Evolutionary conservation across 2,888 invertebrate species (phyloP), one percentile per base, ranked within the genome.

Genomic region (Itoplectis maculator): DNA sequence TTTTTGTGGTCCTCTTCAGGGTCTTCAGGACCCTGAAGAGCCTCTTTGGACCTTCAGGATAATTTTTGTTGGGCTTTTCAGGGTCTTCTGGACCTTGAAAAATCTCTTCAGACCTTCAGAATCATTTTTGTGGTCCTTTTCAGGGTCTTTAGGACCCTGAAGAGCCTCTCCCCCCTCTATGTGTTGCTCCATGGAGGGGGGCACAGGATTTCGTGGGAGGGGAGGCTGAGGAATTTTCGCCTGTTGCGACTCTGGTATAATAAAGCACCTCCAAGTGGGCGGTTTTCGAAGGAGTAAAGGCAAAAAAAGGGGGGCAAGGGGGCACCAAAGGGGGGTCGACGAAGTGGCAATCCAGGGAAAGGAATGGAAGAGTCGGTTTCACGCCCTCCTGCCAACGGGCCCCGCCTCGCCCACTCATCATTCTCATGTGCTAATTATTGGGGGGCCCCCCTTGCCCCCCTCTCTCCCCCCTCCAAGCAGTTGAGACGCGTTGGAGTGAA

Each of bases 401-500:
- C 42, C 59, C 83, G 79, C 84, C 81, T 65, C 23, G 72, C 59
- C 83, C 76, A 84, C 83, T 85, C 79, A 81, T 85, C 82, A 82
- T 85, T 82, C 83, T 83, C 70, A 68, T 81, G 78, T 80, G 51
- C 85, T 85, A 86, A 86, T 86, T 85, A 84, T 83, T 68, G 82
- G 77, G 49, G 29, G 29, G 29, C 3, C 29, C 29, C 76, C 68
- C 42, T 65, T n/a, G n/a, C n/a, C n/a, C n/a, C n/a, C n/a, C n/a
- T n/a, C n/a, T n/a, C n/a, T n/a, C n/a, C n/a, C n/a, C n/a, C n/a
- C n/a, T n/a, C n/a, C n/a, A n/a, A n/a, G 42, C 65, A 51, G 69
- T 80, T 40, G 59, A 29, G 29, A 2, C 5, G 5, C 5, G 63
- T 68, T 42, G 35, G 51, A 61, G 42, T 37, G 56, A 56, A 75